phyloP scores from a whole-genome alignment of 2,113 vertebrate genomes.

The Lepus americanus region DNA sequence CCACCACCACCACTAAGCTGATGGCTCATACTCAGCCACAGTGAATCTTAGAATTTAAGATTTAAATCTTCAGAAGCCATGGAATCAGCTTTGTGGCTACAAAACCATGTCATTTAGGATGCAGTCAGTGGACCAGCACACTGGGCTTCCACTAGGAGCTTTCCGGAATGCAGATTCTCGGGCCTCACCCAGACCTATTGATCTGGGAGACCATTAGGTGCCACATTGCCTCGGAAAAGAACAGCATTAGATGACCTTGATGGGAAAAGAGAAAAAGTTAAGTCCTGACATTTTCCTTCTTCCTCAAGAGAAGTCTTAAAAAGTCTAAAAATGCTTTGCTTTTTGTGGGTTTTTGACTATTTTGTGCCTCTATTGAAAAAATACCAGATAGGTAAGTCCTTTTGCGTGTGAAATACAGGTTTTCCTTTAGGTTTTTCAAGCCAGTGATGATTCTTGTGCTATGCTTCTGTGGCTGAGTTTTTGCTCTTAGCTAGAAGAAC shows the following conservation, averaged over 20 bases:
- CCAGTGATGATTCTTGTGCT: not conserved
- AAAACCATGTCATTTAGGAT: not conserved
- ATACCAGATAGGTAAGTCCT: not conserved
- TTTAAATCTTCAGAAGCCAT: not conserved
- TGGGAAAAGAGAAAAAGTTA: not conserved
- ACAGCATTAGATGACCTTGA: not conserved
- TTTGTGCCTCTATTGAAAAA: conserved; percentile 16
- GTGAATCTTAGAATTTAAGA: not conserved
- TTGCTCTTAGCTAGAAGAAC: not conserved
- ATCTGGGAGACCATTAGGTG: not conserved
- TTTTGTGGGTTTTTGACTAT: not conserved
- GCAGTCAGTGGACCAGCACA: too few species aligned
- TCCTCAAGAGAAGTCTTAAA: not conserved
- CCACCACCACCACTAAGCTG: not conserved
- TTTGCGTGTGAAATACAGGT: not conserved
- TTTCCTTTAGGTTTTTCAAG: conserved; percentile 22
- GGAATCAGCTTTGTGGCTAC: not conserved
- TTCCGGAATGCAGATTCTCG: not conserved
- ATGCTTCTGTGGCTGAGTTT: not conserved
- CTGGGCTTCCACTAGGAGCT: not conserved
- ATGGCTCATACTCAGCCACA: not conserved
- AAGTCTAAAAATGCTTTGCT: not conserved
- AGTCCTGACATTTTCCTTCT: not conserved
- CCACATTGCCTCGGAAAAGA: not conserved
- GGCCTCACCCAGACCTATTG: not conserved